phyloP scores from a whole-genome alignment of 1,140 invertebrate genomes.

The Hylyphantes graminicola region DNA sequence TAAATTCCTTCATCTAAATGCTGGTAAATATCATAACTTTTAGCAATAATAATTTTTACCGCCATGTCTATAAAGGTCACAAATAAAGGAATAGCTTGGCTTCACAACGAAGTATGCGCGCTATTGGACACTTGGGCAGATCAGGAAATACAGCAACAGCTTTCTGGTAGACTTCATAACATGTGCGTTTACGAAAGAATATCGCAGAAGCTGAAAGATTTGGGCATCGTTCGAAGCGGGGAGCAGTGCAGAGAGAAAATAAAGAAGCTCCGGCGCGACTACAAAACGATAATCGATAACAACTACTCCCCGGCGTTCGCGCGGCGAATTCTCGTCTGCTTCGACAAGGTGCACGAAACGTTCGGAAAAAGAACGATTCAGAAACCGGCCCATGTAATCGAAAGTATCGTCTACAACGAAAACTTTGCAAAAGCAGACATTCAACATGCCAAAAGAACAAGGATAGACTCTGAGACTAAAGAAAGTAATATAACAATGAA shows the following conservation, averaged over 20 bases:
- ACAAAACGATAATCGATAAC: constrained; percentile 56
- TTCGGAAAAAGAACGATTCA: constrained; percentile 43
- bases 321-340: constrained; percentile 34
- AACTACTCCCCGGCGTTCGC: constrained; percentile 56
- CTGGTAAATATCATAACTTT: no score
- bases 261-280: constrained; percentile 47
- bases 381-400: constrained; percentile 33
- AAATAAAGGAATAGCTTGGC: constrained; percentile 53
- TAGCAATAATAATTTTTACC: no score
- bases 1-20: no score
- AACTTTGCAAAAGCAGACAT: not conserved
- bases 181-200: constrained; percentile 59
- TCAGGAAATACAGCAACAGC: constrained; percentile 48
- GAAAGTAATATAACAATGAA: not conserved
- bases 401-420: constrained; percentile 43
- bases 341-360: constrained; percentile 53
- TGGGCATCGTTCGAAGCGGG: constrained; percentile 40
- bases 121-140: constrained; percentile 53
- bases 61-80: constrained; percentile 24
- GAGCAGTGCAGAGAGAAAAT: constrained; percentile 58
- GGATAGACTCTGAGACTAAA: not conserved
- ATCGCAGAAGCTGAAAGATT: constrained; percentile 23
- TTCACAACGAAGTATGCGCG: constrained; percentile 48
- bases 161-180: constrained; percentile 50
- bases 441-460: not conserved